These are phyloP conservation scores for Crypturellus undulatus DNA, from an alignment of 2,113 vertebrate genomes.

Conservation along the genomic window DNA sequence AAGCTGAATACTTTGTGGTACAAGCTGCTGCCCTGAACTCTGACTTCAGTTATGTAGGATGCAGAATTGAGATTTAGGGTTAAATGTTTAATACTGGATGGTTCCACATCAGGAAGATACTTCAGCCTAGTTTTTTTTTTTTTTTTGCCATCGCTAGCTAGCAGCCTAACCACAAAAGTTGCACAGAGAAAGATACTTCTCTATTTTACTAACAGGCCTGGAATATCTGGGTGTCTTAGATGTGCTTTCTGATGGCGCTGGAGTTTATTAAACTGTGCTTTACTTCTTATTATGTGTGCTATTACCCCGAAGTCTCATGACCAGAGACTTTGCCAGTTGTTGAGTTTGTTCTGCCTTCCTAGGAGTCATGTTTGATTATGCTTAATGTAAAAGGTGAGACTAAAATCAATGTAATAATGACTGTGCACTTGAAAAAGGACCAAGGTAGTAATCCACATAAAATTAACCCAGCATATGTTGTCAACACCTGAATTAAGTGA, in stretches of 20 bases:
- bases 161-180: neutral
- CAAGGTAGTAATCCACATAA: neutral
- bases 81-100: neutral
- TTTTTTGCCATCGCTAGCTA: neutral
- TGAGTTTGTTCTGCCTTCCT: neutral
- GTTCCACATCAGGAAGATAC: neutral
- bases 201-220: neutral
- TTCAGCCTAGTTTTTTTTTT: neutral
- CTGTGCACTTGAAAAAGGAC: neutral
- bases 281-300: neutral
- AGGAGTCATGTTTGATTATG: neutral
- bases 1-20: neutral
- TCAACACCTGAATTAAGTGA: neutral
- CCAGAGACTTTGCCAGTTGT: neutral
- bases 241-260: neutral
- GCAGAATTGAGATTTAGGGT: neutral
- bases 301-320: neutral
- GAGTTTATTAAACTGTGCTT: neutral
- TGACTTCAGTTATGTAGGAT: neutral
- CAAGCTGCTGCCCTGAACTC: neutral
- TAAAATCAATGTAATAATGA: neutral
- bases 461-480: accelerated
- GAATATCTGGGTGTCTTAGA: neutral
- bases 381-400: neutral
- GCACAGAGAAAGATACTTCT: neutral